phyloP scores from a whole-genome alignment of 1,140 invertebrate species.

The Apocrypta bakeri region DNA sequence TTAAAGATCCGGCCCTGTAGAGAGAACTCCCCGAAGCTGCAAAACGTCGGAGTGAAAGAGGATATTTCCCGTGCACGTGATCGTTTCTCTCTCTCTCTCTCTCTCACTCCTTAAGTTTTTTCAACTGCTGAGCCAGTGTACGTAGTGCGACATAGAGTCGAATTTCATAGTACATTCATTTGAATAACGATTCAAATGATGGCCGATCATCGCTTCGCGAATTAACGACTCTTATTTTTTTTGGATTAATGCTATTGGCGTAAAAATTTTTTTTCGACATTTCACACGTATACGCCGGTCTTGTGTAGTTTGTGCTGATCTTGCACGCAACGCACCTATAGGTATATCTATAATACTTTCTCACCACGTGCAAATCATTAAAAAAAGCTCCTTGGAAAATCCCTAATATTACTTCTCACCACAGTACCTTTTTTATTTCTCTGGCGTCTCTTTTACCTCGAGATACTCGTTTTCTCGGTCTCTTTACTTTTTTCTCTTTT shows the following conservation, averaged over 20 bases:
- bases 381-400: background rate
- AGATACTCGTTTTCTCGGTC: conserved; percentile 14
- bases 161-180: background rate
- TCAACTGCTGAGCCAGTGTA: background rate
- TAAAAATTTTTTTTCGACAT: background rate
- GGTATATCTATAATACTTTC: background rate
- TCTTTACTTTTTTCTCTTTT: background rate
- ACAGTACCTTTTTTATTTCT: background rate
- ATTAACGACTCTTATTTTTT: background rate
- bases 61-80: background rate
- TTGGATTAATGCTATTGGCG: no score
- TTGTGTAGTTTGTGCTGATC: background rate
- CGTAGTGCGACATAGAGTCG: background rate
- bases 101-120: background rate
- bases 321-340: background rate
- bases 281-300: no score
- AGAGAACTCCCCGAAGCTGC: background rate
- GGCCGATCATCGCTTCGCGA: background rate
- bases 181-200: conserved; percentile 10
- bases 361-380: background rate
- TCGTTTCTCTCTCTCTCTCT: background rate
- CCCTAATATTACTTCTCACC: conserved; percentile 9
- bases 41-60: background rate
- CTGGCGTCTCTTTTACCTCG: conserved; percentile 23
- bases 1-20: background rate